Evolutionary conservation across 2,888 invertebrate genomes (phyloP), one percentile per base, ranked within the genome.

Genomic region (Tenthredo distinguenda): DNA sequence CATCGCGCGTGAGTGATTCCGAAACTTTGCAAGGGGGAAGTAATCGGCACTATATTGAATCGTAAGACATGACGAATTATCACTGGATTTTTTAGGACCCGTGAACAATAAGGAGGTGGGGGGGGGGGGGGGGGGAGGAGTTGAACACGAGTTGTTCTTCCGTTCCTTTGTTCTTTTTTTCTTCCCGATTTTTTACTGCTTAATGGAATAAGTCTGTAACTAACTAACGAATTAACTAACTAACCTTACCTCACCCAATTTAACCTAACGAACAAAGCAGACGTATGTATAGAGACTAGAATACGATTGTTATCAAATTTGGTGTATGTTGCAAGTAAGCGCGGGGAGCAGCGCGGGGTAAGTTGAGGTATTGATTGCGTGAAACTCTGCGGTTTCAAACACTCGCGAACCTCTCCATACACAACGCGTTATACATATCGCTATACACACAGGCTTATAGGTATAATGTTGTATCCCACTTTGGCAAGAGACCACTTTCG

Each of bases 341-440:
- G 43, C 68, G 68, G 21, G 31, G 31, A 21, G 65, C 47, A 55
- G 21, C 65, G 71, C 47, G 31, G 68, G 50, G 68, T 47, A 68
- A 83, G 62, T 47, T 62, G 71, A 83, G 83, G 83, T 83, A 83
- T 83, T 71, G 83, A 83, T 83, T 83, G 83, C 83, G 83, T 83
- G 83, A 83, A 83, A 83, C 71, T 83, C 83, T 83, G 83, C 71
- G 83, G 83, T 83, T 83, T 83, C 83, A 83, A 68, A 68, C 83
- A 83, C 83, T 71, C 62, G 62, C 81, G 26, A 37, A n/a, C 58
- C 58, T 62, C 62, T 81, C 62, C 21, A 10, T 81, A 37, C 43
- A 71, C 62, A 21, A 43, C 40, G 12, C 72, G 72, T 40, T 50
- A 55, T 50, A 77, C 77, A 26, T 74, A 43, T 74, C 72, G 72